Evolutionary conservation across 2,113 vertebrate species (phyloP).

Genomic region (Tachycineta bicolor): DNA sequence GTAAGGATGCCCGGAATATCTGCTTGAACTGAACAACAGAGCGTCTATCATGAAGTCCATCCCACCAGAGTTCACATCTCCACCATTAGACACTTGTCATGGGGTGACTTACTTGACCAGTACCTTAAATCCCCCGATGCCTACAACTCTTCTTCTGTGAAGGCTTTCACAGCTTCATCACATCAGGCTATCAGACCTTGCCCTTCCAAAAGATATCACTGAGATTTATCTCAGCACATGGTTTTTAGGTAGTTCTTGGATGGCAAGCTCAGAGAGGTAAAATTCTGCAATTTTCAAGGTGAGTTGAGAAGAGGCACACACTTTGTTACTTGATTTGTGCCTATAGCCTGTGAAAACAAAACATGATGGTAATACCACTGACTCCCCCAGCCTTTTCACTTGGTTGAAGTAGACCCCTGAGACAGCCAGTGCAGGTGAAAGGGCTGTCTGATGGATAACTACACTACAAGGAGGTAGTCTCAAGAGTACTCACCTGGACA

Average conservation of each 20-base stretch:
- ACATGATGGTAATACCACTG: background rate
- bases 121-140: background rate
- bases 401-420: background rate
- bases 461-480: background rate
- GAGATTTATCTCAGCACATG: background rate
- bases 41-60: background rate
- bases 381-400: background rate
- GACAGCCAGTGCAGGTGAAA: background rate
- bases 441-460: background rate
- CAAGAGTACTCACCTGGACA: background rate
- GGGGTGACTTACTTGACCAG: background rate
- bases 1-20: background rate
- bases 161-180: background rate
- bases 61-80: background rate
- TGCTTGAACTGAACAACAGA: background rate
- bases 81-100: background rate
- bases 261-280: background rate
- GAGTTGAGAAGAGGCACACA: background rate
- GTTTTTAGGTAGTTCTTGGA: background rate
- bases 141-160: background rate
- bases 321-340: background rate
- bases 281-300: background rate
- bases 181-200: background rate
- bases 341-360: background rate
- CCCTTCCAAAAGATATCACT: background rate